phyloP scores from a whole-genome alignment of 2,797 vertebrate genomes.

The Manis crassicaudata region DNA sequence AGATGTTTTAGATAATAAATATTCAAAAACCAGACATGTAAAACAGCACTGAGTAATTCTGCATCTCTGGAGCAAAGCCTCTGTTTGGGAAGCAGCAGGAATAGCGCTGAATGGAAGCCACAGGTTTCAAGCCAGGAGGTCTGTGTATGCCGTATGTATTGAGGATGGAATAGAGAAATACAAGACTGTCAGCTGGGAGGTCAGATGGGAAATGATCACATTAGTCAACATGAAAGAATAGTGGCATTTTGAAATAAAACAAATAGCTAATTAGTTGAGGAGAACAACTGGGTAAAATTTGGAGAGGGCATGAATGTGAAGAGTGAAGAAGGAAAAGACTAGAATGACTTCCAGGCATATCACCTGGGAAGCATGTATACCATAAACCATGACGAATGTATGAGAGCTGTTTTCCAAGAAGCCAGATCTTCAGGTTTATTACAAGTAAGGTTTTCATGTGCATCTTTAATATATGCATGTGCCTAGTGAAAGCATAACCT shows the following conservation, averaged over 20 bases:
- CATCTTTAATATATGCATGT: neutral
- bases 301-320: neutral
- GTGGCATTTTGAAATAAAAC: neutral
- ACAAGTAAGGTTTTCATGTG: neutral
- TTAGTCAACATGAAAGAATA: neutral
- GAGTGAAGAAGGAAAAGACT: neutral
- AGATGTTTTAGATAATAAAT: neutral
- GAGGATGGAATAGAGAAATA: neutral
- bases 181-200: neutral
- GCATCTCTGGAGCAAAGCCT: neutral
- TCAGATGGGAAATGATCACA: neutral
- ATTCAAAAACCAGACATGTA: neutral
- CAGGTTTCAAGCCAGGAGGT: neutral
- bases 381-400: neutral
- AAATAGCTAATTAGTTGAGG: neutral
- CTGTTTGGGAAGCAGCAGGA: neutral
- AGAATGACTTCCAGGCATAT: neutral
- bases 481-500: neutral
- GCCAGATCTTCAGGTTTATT: neutral
- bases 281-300: neutral
- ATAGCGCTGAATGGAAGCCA: neutral
- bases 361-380: neutral
- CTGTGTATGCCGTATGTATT: rapidly evolving
- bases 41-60: neutral
- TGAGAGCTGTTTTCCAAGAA: neutral